Base-by-base conservation (phyloP, 2,888 invertebrate species). In the Pollenia angustigena region DNA sequence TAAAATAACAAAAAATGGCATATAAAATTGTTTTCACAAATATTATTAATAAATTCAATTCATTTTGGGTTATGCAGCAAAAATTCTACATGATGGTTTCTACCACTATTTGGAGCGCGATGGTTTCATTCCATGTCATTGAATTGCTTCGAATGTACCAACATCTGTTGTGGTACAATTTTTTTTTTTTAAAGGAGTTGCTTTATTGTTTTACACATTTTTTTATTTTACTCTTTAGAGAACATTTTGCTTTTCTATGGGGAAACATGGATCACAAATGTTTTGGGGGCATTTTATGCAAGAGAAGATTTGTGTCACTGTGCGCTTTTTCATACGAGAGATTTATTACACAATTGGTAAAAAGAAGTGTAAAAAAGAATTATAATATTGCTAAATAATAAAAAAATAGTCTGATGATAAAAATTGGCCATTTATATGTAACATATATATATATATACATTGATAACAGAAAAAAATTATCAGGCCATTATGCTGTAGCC, bases 1-100 rank as follows among this genome's bases (percentile, higher is more conserved):
- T 32, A 40, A 44, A 64, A 54, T 16, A 66, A 42, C 12, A n/a
- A 40, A 56, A 48, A 32, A 18, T 62, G 2, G 50, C 44, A 76
- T 62, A 69, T 64, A 44, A 64, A 72, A 42, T 62, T 60, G 46
- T 66, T 68, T 76, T 71, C 44, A 60, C 69, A 80, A 83, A 83
- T 83, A 82, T 75, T 78, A 85, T 78, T 76, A 76, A 80, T 80
- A 86, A 83, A 82, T 86, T 80, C 82, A 83, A 86, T 83, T 76
- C 58, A 52, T 79, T 79, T 69, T 71, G 42, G 78, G 16, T 71
- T 78, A 64, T 76, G 69, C 64, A 71, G 71, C 54, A 72, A 40
- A 56, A 58, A 58, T 58, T 44, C 4, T 18, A 14, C 50, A 44
- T 12, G 18, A 23, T 48, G 16, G 40, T 46, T 46, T 12, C 9